A percentile compares a stretch with the other conserved stretches of the same genome.
Evolutionary conservation across 1,140 invertebrate genomes (phyloP).

Genomic region (Wasmannia auropunctata): DNA sequence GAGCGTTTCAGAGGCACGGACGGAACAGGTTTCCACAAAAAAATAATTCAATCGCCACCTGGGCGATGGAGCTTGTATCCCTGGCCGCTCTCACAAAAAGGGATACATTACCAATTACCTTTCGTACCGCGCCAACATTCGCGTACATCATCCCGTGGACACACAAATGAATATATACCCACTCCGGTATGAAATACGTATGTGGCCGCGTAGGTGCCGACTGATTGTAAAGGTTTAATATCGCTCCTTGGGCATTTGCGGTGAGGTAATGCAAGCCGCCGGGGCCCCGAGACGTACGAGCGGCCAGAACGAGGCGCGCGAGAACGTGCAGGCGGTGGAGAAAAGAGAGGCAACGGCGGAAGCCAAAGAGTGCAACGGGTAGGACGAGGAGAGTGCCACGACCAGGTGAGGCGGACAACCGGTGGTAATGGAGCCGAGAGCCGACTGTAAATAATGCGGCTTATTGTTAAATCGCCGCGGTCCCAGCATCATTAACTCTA

Average conservation of each 20-base stretch:
- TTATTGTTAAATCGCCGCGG: slow-evolving; percentile 81
- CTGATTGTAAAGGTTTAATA: slow-evolving; percentile 75
- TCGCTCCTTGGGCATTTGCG: slow-evolving; percentile 62
- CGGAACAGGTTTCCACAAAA: not conserved
- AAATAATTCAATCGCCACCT: slow-evolving; percentile 44
- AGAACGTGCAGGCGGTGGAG: slow-evolving; percentile 27
- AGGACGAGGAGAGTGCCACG: slow-evolving; percentile 37
- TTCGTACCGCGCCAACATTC: slow-evolving; percentile 46
- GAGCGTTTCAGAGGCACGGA: not conserved
- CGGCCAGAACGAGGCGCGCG: slow-evolving; percentile 24
- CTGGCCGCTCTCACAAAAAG: slow-evolving; percentile 33
- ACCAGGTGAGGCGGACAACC: slow-evolving; percentile 74
- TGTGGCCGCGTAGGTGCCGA: slow-evolving; percentile 67
- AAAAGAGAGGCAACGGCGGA: slow-evolving; percentile 14
- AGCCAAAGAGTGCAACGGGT: not conserved
- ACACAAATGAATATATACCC: slow-evolving; percentile 55
- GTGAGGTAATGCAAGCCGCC: slow-evolving; percentile 65
- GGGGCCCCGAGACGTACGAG: slow-evolving; percentile 47
- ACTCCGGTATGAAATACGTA: slow-evolving; percentile 66
- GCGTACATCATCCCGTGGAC: slow-evolving; percentile 49
- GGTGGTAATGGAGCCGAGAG: slow-evolving; percentile 74
- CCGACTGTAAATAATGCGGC: slow-evolving; percentile 81
- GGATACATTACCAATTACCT: slow-evolving; percentile 57
- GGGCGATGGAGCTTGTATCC: not conserved
- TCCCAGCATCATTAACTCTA: slow-evolving; percentile 82